Percentiles rank a stretch among this genome's conserved stretches.
Evolutionary conservation across 2,888 invertebrate genomes (phyloP).

Genomic region (Ceramica pisi): DNA sequence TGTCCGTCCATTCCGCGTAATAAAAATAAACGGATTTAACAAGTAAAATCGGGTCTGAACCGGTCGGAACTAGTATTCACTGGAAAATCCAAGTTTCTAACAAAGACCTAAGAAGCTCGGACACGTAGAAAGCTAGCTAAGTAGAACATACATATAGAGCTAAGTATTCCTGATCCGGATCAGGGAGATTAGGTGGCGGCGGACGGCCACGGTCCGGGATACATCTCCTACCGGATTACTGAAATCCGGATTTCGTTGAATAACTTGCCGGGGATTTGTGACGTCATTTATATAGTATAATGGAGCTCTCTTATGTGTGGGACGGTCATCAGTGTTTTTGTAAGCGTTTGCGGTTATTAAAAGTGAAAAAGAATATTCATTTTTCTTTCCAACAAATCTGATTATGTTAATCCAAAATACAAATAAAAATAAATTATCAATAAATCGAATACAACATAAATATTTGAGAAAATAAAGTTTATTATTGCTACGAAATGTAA

Average conservation of each 20-base stretch:
- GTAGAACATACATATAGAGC: constrained; percentile 74
- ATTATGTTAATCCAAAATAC: constrained; percentile 16
- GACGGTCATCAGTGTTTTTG: constrained; percentile 31
- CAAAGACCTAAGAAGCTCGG: constrained; percentile 73
- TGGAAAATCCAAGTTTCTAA: constrained; percentile 71
- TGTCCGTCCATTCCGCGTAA: constrained; percentile 54
- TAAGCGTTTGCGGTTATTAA: constrained; percentile 3
- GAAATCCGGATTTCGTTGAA: constrained; percentile 88
- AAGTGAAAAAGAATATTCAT: background rate
- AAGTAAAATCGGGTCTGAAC: constrained; percentile 60
- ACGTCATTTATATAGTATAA: constrained; percentile 66
- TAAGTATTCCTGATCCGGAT: constrained; percentile 86
- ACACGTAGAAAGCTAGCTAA: constrained; percentile 66
- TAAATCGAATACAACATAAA: constrained; percentile 37
- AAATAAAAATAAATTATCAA: constrained; percentile 45
- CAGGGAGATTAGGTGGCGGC: constrained; percentile 86
- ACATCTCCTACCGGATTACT: constrained; percentile 88
- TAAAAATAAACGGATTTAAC: constrained; percentile 66
- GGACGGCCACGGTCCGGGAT: constrained; percentile 88
- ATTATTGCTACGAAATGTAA: constrained; percentile 62
- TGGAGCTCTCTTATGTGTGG: constrained; percentile 49
- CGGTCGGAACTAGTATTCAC: constrained; percentile 58
- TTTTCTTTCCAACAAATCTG: background rate
- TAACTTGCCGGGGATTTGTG: constrained; percentile 81
- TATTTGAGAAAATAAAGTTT: constrained; percentile 42